Evolutionary conservation across 2,797 vertebrate genomes (phyloP), one percentile per base, ranked within the genome.

Genomic region (Notolepis coatsorum): DNA sequence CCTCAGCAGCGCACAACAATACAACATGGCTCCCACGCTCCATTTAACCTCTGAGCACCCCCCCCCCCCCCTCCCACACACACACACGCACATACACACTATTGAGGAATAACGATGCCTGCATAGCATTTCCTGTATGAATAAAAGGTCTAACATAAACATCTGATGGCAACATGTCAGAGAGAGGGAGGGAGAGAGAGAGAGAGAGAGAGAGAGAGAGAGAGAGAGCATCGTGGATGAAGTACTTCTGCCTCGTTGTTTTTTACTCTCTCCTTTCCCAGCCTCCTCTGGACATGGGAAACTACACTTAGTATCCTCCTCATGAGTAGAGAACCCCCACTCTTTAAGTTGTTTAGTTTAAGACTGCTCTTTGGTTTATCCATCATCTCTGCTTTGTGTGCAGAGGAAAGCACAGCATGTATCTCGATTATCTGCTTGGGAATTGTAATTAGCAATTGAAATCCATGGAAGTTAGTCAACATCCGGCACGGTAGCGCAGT

Each of bases 21-120:
- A 2, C n/a, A 5, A 24, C 33, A 72, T 9, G 33, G 45, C 41
- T 86, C 80, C 67, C 82, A 84, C 69, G 73, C 77, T 71, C 79
- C 2, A 13, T 0, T 10, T 75, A 79, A 80, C 82, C 83, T 54
- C 7, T 21, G 10, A 6, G 30, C 9, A 8, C n/a, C n/a, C n/a
- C n/a, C n/a, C n/a, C n/a, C n/a, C n/a, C n/a, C n/a, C n/a, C n/a
- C n/a, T n/a, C 25, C 62, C 9, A 25, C 2, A 43, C 10, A 50
- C 52, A 57, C 7, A 27, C 17, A 17, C 12, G 15, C 38, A 56
- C 21, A 38, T 10, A 25, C 27, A 79, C 6, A 41, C n/a, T 17
- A 35, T 35, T 12, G 7, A 6, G 33, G 3, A 8, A 35, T 35
- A 12, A 10, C 2, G 31, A 8, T 6, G 28, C 2, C 38, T 15